These are phyloP conservation scores for Urocolius indicus DNA, from an alignment of 2,113 vertebrate species.

Conservation along the genomic window DNA sequence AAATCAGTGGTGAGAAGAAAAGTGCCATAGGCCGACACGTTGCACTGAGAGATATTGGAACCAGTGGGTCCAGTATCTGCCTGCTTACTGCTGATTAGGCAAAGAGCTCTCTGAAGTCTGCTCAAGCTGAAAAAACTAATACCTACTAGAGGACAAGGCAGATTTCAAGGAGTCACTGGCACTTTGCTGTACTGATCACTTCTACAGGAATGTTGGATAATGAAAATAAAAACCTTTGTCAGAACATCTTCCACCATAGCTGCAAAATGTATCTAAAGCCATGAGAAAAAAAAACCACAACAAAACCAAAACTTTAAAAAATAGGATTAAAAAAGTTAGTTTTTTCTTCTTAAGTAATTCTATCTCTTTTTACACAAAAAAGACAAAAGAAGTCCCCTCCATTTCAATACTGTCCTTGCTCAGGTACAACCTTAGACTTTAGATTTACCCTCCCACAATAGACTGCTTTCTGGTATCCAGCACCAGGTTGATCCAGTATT, in stretches of 20 bases:
- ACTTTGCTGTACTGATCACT: not conserved
- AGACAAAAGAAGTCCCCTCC: not conserved
- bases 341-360: conserved; percentile 6
- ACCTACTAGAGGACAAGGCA: conserved; percentile 3
- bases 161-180: conserved; percentile 25
- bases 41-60: not conserved
- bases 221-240: not conserved
- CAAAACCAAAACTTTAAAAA: not conserved
- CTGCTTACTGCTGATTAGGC: not conserved
- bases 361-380: not conserved
- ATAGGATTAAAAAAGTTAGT: not conserved
- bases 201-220: not conserved
- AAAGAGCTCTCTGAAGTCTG: not conserved
- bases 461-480: not conserved
- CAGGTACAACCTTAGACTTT: not conserved
- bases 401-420: conserved; percentile 34
- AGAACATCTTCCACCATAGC: not conserved
- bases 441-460: not conserved
- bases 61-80: not conserved
- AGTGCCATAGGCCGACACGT: not conserved
- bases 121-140: not conserved
- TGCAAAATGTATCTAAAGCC: conserved; percentile 18
- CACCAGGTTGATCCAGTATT: conserved; percentile 8
- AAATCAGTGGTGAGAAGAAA: not conserved
- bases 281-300: not conserved